phyloP scores from a whole-genome alignment of 1,140 invertebrate species.

The Charaxes varanes region DNA sequence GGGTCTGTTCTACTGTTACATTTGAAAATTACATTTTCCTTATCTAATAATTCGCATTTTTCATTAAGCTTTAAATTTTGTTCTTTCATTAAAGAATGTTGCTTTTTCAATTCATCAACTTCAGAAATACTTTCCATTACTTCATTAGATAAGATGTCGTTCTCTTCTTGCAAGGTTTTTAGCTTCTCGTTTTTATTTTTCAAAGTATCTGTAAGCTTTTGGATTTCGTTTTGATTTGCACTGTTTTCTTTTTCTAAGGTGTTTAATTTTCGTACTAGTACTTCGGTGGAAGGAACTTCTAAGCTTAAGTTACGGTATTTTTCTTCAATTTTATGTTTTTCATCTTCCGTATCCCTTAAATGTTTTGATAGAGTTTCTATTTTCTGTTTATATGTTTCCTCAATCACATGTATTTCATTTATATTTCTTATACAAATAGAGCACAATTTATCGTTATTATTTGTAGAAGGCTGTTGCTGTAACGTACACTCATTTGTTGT shows the following conservation, averaged over 20 bases:
- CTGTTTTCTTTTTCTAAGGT: slow-evolving; percentile 40
- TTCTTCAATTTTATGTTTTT: slow-evolving; percentile 35
- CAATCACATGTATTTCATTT: slow-evolving; percentile 17
- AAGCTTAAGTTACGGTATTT: slow-evolving; percentile 42
- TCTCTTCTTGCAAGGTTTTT: slow-evolving; percentile 51
- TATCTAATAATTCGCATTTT: slow-evolving; percentile 31
- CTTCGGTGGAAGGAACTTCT: slow-evolving; percentile 37
- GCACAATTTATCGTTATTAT: no score
- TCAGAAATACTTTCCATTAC: slow-evolving; percentile 55
- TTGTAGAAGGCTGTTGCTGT: no score
- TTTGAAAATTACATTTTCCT: slow-evolving; percentile 12
- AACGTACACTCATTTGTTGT: no score
- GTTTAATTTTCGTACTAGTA: slow-evolving; percentile 34
- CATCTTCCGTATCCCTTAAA: slow-evolving; percentile 26
- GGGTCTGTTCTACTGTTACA: slow-evolving; percentile 10
- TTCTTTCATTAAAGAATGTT: slow-evolving; percentile 34
- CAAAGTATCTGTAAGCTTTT: slow-evolving; percentile 29
- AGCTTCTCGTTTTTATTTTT: slow-evolving; percentile 31
- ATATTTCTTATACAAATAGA: no score
- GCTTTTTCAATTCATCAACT: slow-evolving; percentile 45
- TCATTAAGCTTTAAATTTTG: slow-evolving; percentile 27
- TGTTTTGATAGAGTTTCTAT: slow-evolving; percentile 26
- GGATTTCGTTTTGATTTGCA: slow-evolving; percentile 31
- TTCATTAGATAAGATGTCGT: slow-evolving; percentile 52
- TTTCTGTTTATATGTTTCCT: slow-evolving; percentile 25